phyloP scores from a whole-genome alignment of 2,113 vertebrate species.

The Sardina pilchardus region DNA sequence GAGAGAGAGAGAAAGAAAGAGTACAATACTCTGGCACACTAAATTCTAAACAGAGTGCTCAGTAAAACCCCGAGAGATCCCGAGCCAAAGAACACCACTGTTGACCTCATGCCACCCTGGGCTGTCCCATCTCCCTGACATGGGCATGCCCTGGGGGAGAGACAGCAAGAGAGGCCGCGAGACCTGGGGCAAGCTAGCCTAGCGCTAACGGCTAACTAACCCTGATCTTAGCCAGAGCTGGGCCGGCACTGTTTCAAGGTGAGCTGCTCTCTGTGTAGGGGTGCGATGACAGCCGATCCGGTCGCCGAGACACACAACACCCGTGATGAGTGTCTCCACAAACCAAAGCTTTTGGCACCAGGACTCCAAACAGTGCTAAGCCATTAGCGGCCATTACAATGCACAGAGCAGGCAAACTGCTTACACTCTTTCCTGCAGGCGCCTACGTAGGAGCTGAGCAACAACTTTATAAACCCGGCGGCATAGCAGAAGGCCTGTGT shows the following conservation, averaged over 20 bases:
- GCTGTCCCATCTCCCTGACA: neutral
- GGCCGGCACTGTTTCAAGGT: neutral
- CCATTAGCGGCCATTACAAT: constrained; percentile 1
- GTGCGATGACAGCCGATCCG: neutral
- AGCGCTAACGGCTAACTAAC: neutral
- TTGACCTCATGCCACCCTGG: neutral
- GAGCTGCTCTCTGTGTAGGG: neutral
- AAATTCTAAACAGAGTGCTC: neutral
- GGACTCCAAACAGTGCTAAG: neutral
- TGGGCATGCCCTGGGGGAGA: neutral
- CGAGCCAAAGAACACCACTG: neutral
- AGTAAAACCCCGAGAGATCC: neutral
- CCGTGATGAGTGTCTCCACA: neutral
- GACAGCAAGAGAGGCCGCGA: neutral
- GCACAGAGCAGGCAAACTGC: neutral
- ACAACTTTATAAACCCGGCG: neutral
- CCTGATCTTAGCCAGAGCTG: neutral
- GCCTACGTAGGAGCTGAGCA: neutral
- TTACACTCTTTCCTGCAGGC: neutral
- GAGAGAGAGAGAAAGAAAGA: neutral
- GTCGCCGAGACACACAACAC: neutral
- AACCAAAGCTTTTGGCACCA: neutral
- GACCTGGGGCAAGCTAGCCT: too few species aligned
- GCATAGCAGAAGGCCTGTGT: neutral
- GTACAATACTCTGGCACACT: neutral